Conservation (phyloP, 2,113 vertebrate genomes). For the Nestor notabilis region DNA sequence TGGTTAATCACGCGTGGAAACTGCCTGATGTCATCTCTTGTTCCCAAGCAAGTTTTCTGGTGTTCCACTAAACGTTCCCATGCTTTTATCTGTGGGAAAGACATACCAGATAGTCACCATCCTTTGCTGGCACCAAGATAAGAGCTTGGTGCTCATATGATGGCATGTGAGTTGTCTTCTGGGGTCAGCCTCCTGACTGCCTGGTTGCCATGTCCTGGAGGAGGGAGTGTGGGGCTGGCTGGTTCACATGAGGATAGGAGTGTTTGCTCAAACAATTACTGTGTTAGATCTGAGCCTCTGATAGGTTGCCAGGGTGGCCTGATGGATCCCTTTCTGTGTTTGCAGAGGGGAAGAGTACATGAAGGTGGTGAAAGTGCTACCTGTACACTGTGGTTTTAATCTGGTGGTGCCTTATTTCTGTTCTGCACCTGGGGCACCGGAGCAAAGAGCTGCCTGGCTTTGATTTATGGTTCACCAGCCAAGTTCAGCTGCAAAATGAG, state of each 20-base stretch:
- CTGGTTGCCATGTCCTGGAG: not conserved
- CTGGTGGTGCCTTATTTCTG: not conserved
- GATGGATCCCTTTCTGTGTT: not conserved
- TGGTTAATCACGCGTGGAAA: not conserved
- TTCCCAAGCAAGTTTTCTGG: not conserved
- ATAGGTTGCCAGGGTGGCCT: not conserved
- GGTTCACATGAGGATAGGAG: not conserved
- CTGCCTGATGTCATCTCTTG: not conserved
- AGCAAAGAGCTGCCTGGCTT: not conserved
- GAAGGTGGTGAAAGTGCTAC: not conserved
- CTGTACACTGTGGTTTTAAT: not conserved
- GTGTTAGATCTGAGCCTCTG: not conserved
- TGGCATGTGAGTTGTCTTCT: not conserved
- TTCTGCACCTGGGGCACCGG: not conserved
- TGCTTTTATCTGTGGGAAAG: slow-evolving; percentile 41
- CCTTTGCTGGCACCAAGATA: not conserved
- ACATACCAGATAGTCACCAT: not conserved
- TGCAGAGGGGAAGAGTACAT: not conserved
- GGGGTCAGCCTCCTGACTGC: not conserved
- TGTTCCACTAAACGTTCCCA: not conserved
- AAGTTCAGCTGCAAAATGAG: not conserved
- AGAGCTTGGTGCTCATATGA: not conserved
- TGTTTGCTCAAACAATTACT: not conserved
- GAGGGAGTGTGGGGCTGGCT: not conserved
- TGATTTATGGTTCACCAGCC: not conserved